Evolutionary conservation across 2,888 invertebrate species (phyloP), one percentile per base, ranked within the genome.

Genomic region (Chrysopilus asiliformis): DNA sequence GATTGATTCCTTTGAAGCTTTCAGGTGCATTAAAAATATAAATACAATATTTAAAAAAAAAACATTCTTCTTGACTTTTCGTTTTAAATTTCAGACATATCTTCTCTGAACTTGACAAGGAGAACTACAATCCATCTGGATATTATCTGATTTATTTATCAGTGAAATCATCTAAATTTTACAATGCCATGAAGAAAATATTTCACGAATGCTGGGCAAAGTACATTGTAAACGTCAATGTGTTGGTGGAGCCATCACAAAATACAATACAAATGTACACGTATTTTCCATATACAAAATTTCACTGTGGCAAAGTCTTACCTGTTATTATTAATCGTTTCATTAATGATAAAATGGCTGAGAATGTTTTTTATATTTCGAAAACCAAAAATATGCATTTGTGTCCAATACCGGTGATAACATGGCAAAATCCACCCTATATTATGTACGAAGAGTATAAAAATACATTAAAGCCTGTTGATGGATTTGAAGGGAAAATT

Each of bases 1-100:
- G 4, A 32, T 32, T 32, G 31, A 32, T 32, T 32, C 31, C 12
- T 32, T 13, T 32, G n/a, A 20, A n/a, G n/a, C 20, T 10, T 32
- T 32, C 14, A 9, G 20, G 31, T 32, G 14, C 19, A 14, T 17
- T 16, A 3, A 17, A 10, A 30, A 30, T 16, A 10, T 18, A 3
- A 26, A 26, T 22, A 8, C 7, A 10, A 8, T 7, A 22, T 8
- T 22, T 22, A 22, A 8, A 10, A 26, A 12, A 8, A 26, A 26
- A 26, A 26, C 13, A 4, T 26, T 26, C 7, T 26, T 26, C 6
- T 12, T 12, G 13, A 5, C 9, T 5, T 26, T 26, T 26, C 6
- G 5, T 26, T 26, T 5, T 26, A 5, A 10, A 8, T n/a, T 12
- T 26, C n/a, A 26, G 26, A 6, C 9, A 6, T 10, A 26, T 26